phyloP scores from a whole-genome alignment of 2,113 vertebrate genomes.

The Esox niger region DNA sequence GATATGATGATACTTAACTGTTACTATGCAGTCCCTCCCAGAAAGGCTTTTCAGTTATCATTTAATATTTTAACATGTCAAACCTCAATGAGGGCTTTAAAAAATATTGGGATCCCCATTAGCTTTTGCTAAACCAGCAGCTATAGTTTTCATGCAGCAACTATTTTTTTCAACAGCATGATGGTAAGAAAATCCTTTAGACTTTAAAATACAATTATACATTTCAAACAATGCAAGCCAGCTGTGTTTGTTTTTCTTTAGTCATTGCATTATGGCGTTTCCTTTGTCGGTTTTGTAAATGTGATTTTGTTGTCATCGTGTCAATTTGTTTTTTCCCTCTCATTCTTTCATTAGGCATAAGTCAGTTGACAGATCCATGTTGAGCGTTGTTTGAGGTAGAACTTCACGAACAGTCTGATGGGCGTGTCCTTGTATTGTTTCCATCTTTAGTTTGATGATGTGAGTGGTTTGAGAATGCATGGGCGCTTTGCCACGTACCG shows the following conservation, averaged over 20 bases:
- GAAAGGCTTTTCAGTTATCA: no score
- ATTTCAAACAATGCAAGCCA: no score
- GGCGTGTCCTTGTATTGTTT: conserved; percentile 36
- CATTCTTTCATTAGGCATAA: background rate
- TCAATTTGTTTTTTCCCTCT: no score
- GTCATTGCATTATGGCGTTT: no score
- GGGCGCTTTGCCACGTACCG: conserved; percentile 42
- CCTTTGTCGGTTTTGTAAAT: no score
- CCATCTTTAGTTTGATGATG: conserved; percentile 51
- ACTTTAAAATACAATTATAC: no score
- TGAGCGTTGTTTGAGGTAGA: conserved; percentile 11
- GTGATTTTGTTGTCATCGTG: no score
- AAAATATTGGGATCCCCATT: no score
- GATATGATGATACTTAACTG: conserved; percentile 53
- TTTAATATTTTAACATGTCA: conserved; percentile 10
- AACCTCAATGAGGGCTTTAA: conserved; percentile 43
- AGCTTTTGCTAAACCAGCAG: no score
- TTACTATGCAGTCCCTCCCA: background rate
- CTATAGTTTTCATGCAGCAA: conserved; percentile 35
- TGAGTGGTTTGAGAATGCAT: conserved; percentile 38
- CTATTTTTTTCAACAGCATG: background rate
- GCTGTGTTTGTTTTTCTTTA: no score
- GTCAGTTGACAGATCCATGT: conserved; percentile 20
- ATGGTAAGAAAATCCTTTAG: background rate
- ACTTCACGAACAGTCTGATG: conserved; percentile 44